Percentiles rank a stretch among this genome's conserved stretches.
phyloP scores from a whole-genome alignment of 2,797 vertebrate species.

The Pangasius mekongensis region DNA sequence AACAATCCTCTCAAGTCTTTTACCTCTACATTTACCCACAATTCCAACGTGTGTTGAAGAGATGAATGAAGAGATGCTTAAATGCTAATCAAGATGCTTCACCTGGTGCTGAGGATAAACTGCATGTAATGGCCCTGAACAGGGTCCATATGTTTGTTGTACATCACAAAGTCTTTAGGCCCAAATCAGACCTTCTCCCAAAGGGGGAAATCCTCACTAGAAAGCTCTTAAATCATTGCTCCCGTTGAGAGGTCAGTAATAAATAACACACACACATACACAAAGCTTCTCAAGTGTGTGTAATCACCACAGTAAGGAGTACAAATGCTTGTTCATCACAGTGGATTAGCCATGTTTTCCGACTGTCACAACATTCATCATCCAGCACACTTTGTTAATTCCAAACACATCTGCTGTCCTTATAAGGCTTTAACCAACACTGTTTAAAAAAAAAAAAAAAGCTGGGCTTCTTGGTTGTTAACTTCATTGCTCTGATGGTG shows the following conservation, averaged over 20 bases:
- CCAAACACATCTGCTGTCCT: not conserved
- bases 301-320: conserved; percentile 18
- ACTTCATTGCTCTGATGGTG: not conserved
- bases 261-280: not conserved
- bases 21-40: not conserved
- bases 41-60: not conserved
- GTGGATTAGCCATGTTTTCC: conserved; percentile 20
- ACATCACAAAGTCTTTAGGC: not conserved
- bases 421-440: not conserved
- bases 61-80: not conserved
- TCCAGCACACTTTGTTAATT: not conserved
- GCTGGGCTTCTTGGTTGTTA: not conserved
- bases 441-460: not conserved
- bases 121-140: not conserved
- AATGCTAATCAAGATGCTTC: conserved; percentile 10
- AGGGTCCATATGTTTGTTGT: not conserved
- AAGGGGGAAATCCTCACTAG: not conserved
- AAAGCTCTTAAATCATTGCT: conserved; percentile 13
- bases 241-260: not conserved
- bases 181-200: conserved; percentile 6
- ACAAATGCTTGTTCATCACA: conserved; percentile 24
- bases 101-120: not conserved
- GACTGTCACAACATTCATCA: conserved; percentile 14
- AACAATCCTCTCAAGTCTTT: not conserved
- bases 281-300: conserved; percentile 5